Evolutionary conservation across 1,140 invertebrate genomes (phyloP), one percentile per base, ranked within the genome.

Genomic region (Penaeus indicus): DNA sequence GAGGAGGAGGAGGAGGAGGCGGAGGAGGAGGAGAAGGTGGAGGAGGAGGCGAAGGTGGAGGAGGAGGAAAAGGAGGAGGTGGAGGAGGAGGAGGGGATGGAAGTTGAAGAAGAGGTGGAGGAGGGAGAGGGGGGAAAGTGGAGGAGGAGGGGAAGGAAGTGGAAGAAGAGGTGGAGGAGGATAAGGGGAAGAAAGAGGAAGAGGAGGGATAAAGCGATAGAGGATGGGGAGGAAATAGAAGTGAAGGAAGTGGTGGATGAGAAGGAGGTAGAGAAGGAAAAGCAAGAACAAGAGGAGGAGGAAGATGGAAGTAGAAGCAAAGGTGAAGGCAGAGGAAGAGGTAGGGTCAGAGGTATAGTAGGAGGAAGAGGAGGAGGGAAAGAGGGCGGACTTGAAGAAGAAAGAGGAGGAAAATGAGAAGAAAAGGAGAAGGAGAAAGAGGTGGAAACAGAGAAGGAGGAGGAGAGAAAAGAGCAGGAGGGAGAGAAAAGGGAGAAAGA

Each of bases 181-280:
- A 11, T 0, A n/a, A n/a, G 19, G 3, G 42, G 10, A 67, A 16
- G 61, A 47, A n/a, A 47, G 16, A 0, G 16, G 54, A 16, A 2
- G 54, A 16, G 16, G 54, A 16, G 16, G 54, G 3, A 27, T 11
- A 11, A 21, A 5, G 32, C 22, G 82, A 69, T 11, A 69, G n/a
- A 47, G 32, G 22, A 42, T 42, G 16, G 67, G 81, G 47, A 25
- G 27, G 25, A 67, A 60, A 47, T 61, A 38, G 62, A 83, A 60
- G 47, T 38, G 32, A 63, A 84, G 63, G 54, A 38, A 42, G 82
- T 42, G 62, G 54, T 42, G 69, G 82, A 84, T 38, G 54, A 64
- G 69, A n/a, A 69, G 63, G 54, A 42, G 69, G 63, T 69, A 21
- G 54, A 64, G 63, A 64, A 84, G 21, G 72, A 18, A 8, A 27